phyloP scores from a whole-genome alignment of 2,797 vertebrate genomes.

The Dryobates pubescens region DNA sequence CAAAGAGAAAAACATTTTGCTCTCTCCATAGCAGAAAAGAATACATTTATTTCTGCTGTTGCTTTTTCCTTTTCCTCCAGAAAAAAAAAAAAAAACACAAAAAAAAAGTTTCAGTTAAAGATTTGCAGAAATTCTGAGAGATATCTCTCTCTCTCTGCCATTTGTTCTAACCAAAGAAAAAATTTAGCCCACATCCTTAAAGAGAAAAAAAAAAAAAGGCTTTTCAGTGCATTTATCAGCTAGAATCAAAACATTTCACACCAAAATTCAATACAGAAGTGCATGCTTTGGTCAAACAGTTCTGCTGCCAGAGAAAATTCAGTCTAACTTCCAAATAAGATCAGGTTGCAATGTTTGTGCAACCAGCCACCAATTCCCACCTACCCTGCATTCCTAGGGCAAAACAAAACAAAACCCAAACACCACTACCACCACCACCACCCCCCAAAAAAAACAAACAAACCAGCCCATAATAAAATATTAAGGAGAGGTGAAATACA shows the following conservation, averaged over 20 bases:
- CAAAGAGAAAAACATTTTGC: background rate
- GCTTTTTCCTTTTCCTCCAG: too few species aligned
- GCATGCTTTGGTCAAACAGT: background rate
- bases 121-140: too few species aligned
- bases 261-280: background rate
- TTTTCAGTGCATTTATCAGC: background rate
- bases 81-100: too few species aligned
- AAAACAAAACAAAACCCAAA: background rate
- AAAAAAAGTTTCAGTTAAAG: too few species aligned
- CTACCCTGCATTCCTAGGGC: background rate
- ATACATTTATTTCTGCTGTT: too few species aligned
- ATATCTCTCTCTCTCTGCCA: too few species aligned
- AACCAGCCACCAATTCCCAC: background rate
- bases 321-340: background rate
- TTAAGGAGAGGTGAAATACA: too few species aligned
- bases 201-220: background rate
- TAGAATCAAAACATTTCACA: background rate
- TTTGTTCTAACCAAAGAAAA: background rate
- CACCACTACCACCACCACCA: too few species aligned
- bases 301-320: background rate
- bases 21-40: background rate
- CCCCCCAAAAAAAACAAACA: background rate
- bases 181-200: background rate
- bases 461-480: background rate
- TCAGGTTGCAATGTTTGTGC: background rate